Percentiles rank a stretch among this genome's conserved stretches.
These are phyloP conservation scores for Sebastes itinus DNA, from an alignment of 2,797 vertebrate species.

Conservation along the genomic window DNA sequence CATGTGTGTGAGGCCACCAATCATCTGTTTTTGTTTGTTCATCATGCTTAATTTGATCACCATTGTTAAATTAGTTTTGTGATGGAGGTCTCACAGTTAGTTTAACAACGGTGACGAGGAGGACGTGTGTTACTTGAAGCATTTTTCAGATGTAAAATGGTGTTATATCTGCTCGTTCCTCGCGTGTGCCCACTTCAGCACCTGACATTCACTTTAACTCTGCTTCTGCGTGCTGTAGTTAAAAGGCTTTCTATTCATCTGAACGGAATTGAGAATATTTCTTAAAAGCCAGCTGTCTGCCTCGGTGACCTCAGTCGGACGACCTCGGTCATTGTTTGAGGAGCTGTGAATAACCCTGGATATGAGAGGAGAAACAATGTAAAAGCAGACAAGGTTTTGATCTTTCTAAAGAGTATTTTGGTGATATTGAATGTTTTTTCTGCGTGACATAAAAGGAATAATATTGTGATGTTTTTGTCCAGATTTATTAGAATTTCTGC, in stretches of 20 bases:
- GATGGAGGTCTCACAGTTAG: not conserved
- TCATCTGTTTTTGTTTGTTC: conserved; percentile 7
- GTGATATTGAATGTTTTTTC: not conserved
- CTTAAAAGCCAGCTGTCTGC: conserved; percentile 2
- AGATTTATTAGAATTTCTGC: not conserved
- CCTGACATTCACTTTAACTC: not conserved
- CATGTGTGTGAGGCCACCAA: not conserved
- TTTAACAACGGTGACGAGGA: not conserved
- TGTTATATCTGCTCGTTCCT: not conserved
- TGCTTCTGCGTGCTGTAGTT: not conserved
- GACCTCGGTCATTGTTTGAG: conserved; percentile 6
- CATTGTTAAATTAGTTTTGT: not conserved
- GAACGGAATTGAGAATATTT: not conserved
- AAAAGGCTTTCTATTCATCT: conserved; percentile 9
- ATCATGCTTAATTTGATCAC: not conserved
- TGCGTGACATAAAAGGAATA: not conserved
- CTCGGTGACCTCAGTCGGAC: conserved; percentile 8
- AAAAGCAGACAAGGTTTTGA: not conserved
- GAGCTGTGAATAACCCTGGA: not conserved
- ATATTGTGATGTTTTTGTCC: not conserved
- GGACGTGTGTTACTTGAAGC: not conserved
- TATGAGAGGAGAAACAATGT: not conserved
- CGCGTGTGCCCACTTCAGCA: not conserved
- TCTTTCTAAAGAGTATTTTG: not conserved
- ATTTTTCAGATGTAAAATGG: not conserved